Evolutionary conservation across 2,888 invertebrate genomes (phyloP), one percentile per base, ranked within the genome.

Genomic region (Apoderus coryli): DNA sequence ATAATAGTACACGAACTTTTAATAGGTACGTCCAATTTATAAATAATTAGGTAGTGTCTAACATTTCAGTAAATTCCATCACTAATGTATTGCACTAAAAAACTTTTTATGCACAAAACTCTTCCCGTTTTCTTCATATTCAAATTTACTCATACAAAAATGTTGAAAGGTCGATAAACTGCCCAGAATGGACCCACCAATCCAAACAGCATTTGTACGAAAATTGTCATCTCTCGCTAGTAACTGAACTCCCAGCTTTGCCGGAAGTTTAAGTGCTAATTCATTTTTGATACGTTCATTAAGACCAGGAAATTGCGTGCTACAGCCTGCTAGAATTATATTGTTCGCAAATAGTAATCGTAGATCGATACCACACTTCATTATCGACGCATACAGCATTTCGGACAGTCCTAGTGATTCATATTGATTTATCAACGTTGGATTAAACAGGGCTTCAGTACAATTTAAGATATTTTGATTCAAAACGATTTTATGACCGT

Each of bases 241-340:
- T 7, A 31, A 27, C 10, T 34, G 25, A 6, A 42, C 25, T 16
- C 34, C 27, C 4, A 38, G 15, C 30, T 34, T 35, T 3, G 27
- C 16, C 16, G 36, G 34, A 11, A 39, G 34, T 26, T 27, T 10
- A n/a, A 22, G 12, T 31, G 34, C 27, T 3, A 42, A 12, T 33
- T 40, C 42, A 2, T 22, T 10, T 26, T 31, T 33, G 16, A 42
- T 16, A 4, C 38, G 25, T 10, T 30, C 24, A n/a, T 35, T 34
- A 6, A 42, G 26, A 13, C 40, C 42, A 10, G 25, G 31, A 5
- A 40, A 27, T 7, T 37, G 10, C 3, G 40, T 37, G 23, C 32
- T 38, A 31, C 42, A 40, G 28, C 40, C 42, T 5, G 42, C 35
- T 3, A 42, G 34, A 22, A 42, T 34, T 9, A 42, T 31, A 22